Conservation (phyloP, 2,888 invertebrate genomes). For the Apamea monoglypha region DNA sequence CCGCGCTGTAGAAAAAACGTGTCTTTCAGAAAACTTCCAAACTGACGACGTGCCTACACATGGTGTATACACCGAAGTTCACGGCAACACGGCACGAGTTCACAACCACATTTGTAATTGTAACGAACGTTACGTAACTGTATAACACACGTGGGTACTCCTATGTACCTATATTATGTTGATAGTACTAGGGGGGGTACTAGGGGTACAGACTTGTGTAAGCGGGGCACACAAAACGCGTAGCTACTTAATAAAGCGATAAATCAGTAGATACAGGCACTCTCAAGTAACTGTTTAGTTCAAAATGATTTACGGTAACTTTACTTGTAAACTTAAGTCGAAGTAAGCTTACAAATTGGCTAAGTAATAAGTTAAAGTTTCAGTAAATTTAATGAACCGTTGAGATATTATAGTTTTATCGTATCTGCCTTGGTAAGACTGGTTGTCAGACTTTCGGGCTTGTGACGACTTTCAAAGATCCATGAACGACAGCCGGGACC, state of each 20-base stretch:
- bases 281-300: slow-evolving; percentile 54
- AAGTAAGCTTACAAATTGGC: slow-evolving; percentile 48
- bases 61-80: neutral
- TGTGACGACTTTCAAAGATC: too few species aligned
- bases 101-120: neutral
- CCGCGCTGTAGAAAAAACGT: too few species aligned
- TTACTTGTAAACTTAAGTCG: slow-evolving; percentile 53
- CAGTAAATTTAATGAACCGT: slow-evolving; percentile 33
- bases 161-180: neutral
- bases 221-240: slow-evolving; percentile 30
- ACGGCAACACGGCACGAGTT: neutral
- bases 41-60: neutral
- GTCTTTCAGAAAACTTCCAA: too few species aligned
- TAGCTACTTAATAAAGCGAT: slow-evolving; percentile 47
- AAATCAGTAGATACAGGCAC: slow-evolving; percentile 48
- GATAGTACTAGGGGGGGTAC: neutral
- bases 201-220: neutral
- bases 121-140: neutral
- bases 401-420: slow-evolving; percentile 3
- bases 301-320: slow-evolving; percentile 57
- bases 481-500: too few species aligned
- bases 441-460: too few species aligned
- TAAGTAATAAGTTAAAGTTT: slow-evolving; percentile 31
- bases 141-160: too few species aligned
- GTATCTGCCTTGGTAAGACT: too few species aligned